A percentile compares a stretch with the other conserved stretches of the same genome.
phyloP scores from a whole-genome alignment of 2,113 vertebrate species.

The Vidua macroura region DNA sequence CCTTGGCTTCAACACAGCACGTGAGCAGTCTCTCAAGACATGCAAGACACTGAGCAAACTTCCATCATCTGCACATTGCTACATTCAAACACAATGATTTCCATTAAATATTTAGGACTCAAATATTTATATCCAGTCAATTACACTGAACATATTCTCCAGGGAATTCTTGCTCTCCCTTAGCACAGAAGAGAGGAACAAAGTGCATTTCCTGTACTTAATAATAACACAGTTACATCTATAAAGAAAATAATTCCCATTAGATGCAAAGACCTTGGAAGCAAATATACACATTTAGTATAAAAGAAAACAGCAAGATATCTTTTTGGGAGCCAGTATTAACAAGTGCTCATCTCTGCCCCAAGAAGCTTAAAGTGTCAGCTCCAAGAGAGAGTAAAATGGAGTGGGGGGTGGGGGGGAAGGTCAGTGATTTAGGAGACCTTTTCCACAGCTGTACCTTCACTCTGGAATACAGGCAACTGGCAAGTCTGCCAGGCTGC shows the following conservation, averaged over 20 bases:
- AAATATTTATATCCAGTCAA: slow-evolving; percentile 46
- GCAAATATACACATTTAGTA: not conserved
- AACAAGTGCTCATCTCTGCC: not conserved
- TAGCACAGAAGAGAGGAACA: not conserved
- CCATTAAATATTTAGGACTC: slow-evolving; percentile 59
- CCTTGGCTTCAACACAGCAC: not conserved
- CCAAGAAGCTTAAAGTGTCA: not conserved
- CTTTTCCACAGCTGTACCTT: not conserved
- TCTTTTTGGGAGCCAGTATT: not conserved
- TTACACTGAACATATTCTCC: slow-evolving; percentile 6
- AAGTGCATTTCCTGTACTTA: not conserved
- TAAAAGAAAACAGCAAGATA: not conserved
- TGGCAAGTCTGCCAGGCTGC: not conserved
- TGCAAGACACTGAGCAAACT: not conserved
- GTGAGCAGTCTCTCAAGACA: slow-evolving; percentile 24
- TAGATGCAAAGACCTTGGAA: not conserved
- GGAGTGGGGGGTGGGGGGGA: rapidly evolving
- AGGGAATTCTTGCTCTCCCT: slow-evolving; percentile 4
- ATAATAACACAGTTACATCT: not conserved
- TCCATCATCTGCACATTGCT: not conserved
- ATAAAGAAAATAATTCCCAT: not conserved
- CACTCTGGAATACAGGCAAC: not conserved
- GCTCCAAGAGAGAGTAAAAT: not conserved
- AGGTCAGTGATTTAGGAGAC: not conserved
- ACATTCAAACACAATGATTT: not conserved